These are phyloP conservation scores for Ibycter americanus DNA, from an alignment of 2,797 vertebrate genomes.

Conservation along the genomic window DNA sequence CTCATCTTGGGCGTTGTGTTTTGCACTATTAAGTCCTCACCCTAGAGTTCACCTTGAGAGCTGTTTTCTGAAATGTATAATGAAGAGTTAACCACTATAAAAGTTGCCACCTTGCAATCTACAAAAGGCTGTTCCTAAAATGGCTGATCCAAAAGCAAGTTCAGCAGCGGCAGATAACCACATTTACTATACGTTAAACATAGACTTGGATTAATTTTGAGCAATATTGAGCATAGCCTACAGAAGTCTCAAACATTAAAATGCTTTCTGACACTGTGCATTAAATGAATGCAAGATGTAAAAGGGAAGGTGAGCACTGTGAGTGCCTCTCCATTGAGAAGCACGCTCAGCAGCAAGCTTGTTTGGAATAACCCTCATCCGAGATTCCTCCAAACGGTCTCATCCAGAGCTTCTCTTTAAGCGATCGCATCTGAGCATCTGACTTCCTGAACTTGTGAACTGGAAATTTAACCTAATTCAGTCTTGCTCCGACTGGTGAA, in stretches of 20 bases:
- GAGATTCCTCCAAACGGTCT: background rate
- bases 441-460: constrained; percentile 18
- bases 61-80: background rate
- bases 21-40: background rate
- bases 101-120: background rate
- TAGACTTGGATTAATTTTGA: background rate
- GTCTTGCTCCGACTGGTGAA: background rate
- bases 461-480: constrained; percentile 9
- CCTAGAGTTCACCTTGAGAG: background rate
- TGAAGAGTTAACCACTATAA: background rate
- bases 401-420: background rate
- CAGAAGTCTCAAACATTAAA: background rate
- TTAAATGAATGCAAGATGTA: background rate
- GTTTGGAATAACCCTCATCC: background rate
- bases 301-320: background rate
- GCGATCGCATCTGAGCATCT: background rate
- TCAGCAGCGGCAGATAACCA: background rate
- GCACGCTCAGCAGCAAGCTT: background rate
- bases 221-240: background rate
- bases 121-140: background rate
- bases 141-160: background rate
- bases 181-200: background rate
- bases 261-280: background rate
- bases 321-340: fast-evolving
- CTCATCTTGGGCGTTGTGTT: background rate